Conservation (phyloP, 2,888 invertebrate genomes). For the Chrysodeixis includens region DNA sequence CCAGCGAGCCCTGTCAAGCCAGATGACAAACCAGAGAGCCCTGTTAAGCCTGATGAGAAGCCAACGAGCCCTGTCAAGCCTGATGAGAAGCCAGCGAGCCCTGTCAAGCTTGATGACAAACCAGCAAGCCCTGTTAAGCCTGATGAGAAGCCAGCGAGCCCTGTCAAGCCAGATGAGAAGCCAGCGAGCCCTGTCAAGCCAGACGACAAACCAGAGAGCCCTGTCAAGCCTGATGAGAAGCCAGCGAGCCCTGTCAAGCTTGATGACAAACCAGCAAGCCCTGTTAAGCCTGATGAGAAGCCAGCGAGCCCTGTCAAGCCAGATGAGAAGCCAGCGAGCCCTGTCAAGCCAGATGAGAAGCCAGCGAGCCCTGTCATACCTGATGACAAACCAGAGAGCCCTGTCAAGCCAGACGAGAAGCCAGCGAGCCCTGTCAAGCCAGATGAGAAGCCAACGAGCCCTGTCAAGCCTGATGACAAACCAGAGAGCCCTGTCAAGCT, state of each 20-base stretch:
- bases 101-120: conserved; percentile 11
- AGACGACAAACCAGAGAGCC: neutral
- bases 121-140: neutral
- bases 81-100: conserved; percentile 12
- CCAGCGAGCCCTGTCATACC: neutral
- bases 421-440: neutral
- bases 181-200: neutral
- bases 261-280: neutral
- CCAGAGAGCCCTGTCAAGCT: neutral
- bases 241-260: neutral
- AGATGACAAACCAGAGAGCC: neutral
- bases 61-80: neutral
- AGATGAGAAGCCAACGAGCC: conserved; percentile 17
- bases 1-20: conserved; percentile 11
- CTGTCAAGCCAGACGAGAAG: neutral
- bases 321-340: conserved; percentile 16
- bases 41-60: neutral
- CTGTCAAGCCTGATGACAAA: neutral
- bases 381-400: neutral
- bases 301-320: conserved; percentile 13
- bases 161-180: neutral
- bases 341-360: conserved; percentile 1
- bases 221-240: neutral
- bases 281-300: neutral
- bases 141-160: neutral